Evolutionary conservation across 1,140 invertebrate genomes (phyloP), one percentile per base, ranked within the genome.

Genomic region (Procambarus clarkii): DNA sequence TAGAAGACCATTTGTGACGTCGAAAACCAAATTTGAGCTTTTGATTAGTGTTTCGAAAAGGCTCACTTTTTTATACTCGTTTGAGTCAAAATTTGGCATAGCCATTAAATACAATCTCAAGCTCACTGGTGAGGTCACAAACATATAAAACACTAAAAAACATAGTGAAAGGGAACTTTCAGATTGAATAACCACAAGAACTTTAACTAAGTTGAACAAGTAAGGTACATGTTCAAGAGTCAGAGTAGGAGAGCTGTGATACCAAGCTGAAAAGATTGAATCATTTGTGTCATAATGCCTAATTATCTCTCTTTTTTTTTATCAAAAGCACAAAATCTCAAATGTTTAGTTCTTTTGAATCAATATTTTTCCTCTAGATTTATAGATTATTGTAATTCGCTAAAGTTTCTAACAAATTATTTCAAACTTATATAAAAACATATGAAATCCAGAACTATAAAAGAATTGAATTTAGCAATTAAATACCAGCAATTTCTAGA

Each of bases 151-250:
- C 46, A 88, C 77, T 81, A 88, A 76, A 82, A 88, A 82, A 86
- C 18, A 81, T 81, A 81, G 78, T 60, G 79, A 80, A 83, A 54
- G 82, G 77, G 58, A 91, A 79, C 78, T 91, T 54, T 85, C 88
- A 91, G 88, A 74, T 91, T 78, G 81, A 91, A 83, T 69, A 91
- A 78, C 58, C 88, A 91, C 88, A 76, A 85, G 88, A 83, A 88
- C 78, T 71, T 88, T 13, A 45, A 74, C 54, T 85, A 91, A 91
- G 50, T 79, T 85, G 82, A 79, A 85, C 81, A 76, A 48, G 76
- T 58, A 84, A 15, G 64, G 71, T 64, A 85, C 48, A 85, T 83
- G 71, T 77, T 64, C 54, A 79, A 78, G 81, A 84, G 24, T 34
- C 69, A 34, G n/a, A 74, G 69, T 34, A 74, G 69, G 69, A 74